A percentile compares a stretch with the other conserved stretches of the same genome.
These are phyloP conservation scores for Daktulosphaira vitifoliae DNA, from an alignment of 1,140 invertebrate genomes.

Conservation along the genomic window DNA sequence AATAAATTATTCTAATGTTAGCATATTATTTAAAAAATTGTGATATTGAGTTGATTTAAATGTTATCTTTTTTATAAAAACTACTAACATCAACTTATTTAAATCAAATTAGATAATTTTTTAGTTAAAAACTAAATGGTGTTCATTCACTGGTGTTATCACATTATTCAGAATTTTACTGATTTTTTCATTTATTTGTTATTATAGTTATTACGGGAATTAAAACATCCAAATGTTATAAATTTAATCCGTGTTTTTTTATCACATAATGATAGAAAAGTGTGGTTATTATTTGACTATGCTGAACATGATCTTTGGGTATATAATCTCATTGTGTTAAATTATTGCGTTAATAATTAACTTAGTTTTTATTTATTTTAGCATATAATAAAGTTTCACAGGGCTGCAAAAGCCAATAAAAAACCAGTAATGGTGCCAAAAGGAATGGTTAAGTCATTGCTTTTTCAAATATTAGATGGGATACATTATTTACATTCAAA, in stretches of 20 bases:
- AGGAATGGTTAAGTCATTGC: conserved; percentile 94
- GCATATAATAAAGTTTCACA: conserved; percentile 99
- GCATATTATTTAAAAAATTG: no score
- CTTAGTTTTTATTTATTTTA: conserved; percentile 43
- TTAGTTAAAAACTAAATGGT: no score
- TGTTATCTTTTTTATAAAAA: no score
- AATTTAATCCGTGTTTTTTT: conserved; percentile 95
- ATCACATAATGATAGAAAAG: conserved; percentile 93
- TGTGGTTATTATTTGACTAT: conserved; percentile 98
- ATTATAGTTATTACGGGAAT: conserved; percentile 83
- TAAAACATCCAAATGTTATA: conserved; percentile 97
- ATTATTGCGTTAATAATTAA: background rate
- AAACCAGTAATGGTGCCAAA: conserved; percentile 93
- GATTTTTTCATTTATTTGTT: background rate
- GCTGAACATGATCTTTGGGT: conserved; percentile 99
- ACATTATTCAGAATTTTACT: background rate
- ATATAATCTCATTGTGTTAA: conserved; percentile 37
- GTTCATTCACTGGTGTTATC: no score
- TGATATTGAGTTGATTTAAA: no score
- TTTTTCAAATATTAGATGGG: conserved; percentile 98
- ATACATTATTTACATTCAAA: conserved; percentile 99
- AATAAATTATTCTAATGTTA: no score
- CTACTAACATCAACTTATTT: no score
- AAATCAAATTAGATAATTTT: no score
- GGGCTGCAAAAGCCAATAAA: conserved; percentile 96